A percentile compares a stretch with the other conserved stretches of the same genome.
phyloP scores from a whole-genome alignment of 2,797 vertebrate species.

The Danio tinwini region DNA sequence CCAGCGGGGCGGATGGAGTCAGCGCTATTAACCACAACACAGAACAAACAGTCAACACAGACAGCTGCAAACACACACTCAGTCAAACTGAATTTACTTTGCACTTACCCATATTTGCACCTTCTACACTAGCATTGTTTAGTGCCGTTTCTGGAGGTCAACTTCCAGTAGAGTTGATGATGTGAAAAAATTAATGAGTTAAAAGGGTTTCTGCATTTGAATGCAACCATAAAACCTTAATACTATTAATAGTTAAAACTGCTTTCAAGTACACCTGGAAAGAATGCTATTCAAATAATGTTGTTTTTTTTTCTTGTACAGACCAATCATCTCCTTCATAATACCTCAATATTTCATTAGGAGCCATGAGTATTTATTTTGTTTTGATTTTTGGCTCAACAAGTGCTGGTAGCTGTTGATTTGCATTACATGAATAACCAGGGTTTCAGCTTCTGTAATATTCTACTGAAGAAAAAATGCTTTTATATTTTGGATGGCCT shows the following conservation, averaged over 20 bases:
- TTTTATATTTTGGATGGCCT: no score
- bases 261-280: neutral
- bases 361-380: no score
- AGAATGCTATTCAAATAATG: no score
- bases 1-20: slow-evolving; percentile 85
- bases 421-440: no score
- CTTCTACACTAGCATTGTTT: slow-evolving; percentile 4
- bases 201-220: neutral
- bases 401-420: no score
- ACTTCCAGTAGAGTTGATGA: neutral
- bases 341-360: no score
- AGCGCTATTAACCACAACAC: slow-evolving; percentile 78
- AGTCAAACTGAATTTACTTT: neutral
- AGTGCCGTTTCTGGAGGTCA: slow-evolving; percentile 1
- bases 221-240: neutral
- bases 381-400: no score
- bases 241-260: neutral
- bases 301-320: no score
- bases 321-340: no score
- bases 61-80: no score
- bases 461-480: no score
- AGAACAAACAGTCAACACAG: slow-evolving; percentile 52
- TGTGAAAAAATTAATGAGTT: neutral
- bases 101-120: slow-evolving; percentile 46
- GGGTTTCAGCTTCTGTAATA: no score